These are phyloP conservation scores for Sinhomidia bicolor DNA, from an alignment of 2,888 invertebrate genomes.

Conservation along the genomic window DNA sequence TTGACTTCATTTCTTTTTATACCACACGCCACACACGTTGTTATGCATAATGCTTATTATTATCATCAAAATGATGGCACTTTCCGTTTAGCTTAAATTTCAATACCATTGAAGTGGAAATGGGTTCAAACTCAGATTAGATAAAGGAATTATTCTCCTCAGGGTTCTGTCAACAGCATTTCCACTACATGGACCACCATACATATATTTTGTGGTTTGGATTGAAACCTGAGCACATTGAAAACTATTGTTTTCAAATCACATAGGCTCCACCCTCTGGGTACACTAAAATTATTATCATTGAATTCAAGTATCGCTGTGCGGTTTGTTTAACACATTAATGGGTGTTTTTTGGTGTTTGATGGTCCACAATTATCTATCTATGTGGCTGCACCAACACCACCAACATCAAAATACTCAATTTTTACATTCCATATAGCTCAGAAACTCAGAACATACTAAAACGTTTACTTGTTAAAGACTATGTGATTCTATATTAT, in stretches of 20 bases:
- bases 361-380: conserved; percentile 28
- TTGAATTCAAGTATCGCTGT: background rate
- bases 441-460: too few relatives aligned
- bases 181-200: background rate
- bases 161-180: conserved; percentile 35
- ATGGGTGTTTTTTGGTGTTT: conserved; percentile 9
- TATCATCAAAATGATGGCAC: background rate
- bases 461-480: too few relatives aligned
- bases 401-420: background rate
- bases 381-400: background rate
- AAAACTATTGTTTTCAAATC: background rate
- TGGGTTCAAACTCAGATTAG: conserved; percentile 60
- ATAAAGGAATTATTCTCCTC: conserved; percentile 63
- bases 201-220: too few relatives aligned
- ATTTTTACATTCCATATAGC: too few relatives aligned
- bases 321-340: conserved; percentile 53
- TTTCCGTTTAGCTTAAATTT: background rate
- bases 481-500: too few relatives aligned
- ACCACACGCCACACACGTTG: too few relatives aligned
- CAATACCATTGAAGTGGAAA: conserved; percentile 56
- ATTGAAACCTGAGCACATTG: background rate
- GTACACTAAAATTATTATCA: background rate
- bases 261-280: background rate
- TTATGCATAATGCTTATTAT: background rate
- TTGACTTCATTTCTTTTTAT: background rate